Conservation (phyloP, 1,140 invertebrate species). For the Drosophila ironensis region DNA sequence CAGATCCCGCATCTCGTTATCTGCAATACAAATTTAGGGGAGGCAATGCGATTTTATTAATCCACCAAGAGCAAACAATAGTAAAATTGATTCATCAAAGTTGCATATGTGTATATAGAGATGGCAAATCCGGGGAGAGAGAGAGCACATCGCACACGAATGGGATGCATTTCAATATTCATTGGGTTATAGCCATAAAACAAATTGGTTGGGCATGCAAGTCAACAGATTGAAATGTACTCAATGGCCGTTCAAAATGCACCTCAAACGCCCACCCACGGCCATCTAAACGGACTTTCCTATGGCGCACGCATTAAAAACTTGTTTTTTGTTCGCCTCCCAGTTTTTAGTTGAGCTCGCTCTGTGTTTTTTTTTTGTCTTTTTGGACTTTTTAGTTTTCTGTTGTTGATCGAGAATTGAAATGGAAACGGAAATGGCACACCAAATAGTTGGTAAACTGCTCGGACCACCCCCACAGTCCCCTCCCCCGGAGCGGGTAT, state of each 20-base stretch:
- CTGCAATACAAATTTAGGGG: slow-evolving; percentile 50
- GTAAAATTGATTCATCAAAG: no score
- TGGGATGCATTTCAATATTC: slow-evolving; percentile 38
- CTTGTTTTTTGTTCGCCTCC: slow-evolving; percentile 1
- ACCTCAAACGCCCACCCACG: slow-evolving; percentile 1
- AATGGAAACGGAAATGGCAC: slow-evolving; percentile 31
- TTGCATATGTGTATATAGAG: neutral
- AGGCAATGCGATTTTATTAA: slow-evolving; percentile 20
- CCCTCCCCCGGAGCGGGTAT: neutral
- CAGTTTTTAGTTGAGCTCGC: slow-evolving; percentile 1
- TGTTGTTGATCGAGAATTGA: slow-evolving; percentile 23
- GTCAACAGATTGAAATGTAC: slow-evolving; percentile 41
- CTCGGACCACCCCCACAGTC: slow-evolving; percentile 23
- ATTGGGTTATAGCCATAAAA: slow-evolving; percentile 34
- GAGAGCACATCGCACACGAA: slow-evolving; percentile 1
- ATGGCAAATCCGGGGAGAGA: slow-evolving; percentile 2
- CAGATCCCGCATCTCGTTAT: slow-evolving; percentile 80
- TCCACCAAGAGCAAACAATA: no score
- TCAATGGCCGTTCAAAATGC: neutral
- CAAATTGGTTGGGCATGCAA: slow-evolving; percentile 42
- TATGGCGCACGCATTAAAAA: slow-evolving; percentile 27
- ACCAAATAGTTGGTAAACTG: slow-evolving; percentile 67
- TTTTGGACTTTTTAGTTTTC: slow-evolving; percentile 10
- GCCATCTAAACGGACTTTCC: slow-evolving; percentile 22
- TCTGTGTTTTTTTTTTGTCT: neutral